Base-by-base conservation (phyloP, 2,113 vertebrate species). In the Ictalurus furcatus region DNA sequence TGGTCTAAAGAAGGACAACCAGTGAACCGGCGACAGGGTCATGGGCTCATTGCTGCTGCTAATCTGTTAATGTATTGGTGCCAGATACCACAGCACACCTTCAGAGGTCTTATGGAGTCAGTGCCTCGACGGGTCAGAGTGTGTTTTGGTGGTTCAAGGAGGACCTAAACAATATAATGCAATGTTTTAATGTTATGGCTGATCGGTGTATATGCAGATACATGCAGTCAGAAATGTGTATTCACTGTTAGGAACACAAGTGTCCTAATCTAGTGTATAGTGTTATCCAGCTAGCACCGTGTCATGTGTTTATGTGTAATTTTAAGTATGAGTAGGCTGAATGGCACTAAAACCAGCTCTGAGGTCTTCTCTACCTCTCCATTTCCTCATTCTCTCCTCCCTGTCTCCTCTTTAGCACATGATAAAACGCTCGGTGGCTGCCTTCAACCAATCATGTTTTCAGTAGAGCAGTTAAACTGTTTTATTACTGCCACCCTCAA, bases 391-490 rank as follows among this genome's bases (percentile, higher is more conserved):
- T 91, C 76, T 85, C 69, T 85, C 85, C 88, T 81, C 86, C 86
- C 84, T 56, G 90, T 92, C 87, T 92, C 71, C 91, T 93, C 91
- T 92, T 93, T 93, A 93, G 91, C 92, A 91, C 91, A 91, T 93
- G 93, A 93, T 93, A 93, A 93, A 93, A 92, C 61, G 91, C 91
- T 92, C 80, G 48, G 89, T 90, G 87, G 88, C 91, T 84, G 90
- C 92, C 91, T 92, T 89, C 91, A 91, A 92, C 93, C 92, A 93
- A 93, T 93, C 93, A 91, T 89, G 86, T 87, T 91, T 93, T 91
- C 92, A 92, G 91, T 90, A 93, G 90, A 92, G 93, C 93, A 93
- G 92, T 93, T 93, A 93, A 92, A 92, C 93, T 93, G 89, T 92
- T 93, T 93, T 93, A 93, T 92, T 92, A 92, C 92, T 86, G 87